Base-by-base conservation (phyloP, 2,888 invertebrate genomes). In the Phortica okadai region DNA sequence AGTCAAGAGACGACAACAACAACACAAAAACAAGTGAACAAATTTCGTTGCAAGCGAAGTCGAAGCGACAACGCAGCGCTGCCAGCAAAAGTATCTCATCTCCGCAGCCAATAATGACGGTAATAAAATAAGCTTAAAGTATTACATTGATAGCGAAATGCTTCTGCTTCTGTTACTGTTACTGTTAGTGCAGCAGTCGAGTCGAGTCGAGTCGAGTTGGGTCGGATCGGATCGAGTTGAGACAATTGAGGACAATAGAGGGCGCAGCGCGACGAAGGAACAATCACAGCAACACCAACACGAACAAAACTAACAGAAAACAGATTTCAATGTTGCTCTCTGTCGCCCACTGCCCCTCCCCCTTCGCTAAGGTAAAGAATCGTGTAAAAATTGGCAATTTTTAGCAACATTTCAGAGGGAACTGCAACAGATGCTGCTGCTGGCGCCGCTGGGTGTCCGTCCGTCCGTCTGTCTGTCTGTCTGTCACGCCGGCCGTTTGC, bases 121-220 rank as follows among this genome's bases (percentile, higher is more conserved):
- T 88, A 87, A 90, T 90, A 91, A 91, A 91, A 89, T 88, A 84
- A 90, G 91, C 90, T 90, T 85, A 88, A 85, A 86, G 89, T 88
- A 88, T 90, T 90, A 90, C 85, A 82, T 83, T 82, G 81, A 81
- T 82, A 76, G 81, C 58, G 54, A 44, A 67, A 58, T 44, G 45
- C 6, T 41, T 25, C 8, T 54, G 56, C 4, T 54, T 25, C 10
- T 72, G 42, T 11, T 21, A 11, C 8, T 54, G 56, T 10, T 54
- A 50, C 25, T 73, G 2, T 56, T 1, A 74, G 11, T 62, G 25
- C 25, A 7, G 11, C 62, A 33, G 33, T 33, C 33, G 33, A 42
- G 42, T 45, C n/a, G 42, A 73, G 74, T 78, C 67, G 80, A 67
- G 21, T 21, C 21, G 21, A 21, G 21, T 21, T 21, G 21, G 21